Evolutionary conservation across 2,888 invertebrate genomes (phyloP).

Genomic region (Lasioglossum zephyrum): DNA sequence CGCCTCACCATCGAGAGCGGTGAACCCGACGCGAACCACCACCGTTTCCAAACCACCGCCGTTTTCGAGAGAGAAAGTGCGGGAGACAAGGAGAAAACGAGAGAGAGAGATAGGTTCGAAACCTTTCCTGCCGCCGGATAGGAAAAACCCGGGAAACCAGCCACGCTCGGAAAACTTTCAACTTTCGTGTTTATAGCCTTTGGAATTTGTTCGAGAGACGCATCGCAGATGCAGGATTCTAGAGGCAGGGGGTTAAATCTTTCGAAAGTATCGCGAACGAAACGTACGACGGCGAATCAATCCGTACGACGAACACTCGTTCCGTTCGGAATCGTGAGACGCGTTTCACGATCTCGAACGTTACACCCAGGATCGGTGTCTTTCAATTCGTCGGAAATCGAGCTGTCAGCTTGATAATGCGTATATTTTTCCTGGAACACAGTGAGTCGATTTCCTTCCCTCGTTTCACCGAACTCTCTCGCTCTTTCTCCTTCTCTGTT

Average conservation of each 20-base stretch:
- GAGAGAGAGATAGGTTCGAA: not conserved
- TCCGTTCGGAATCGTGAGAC: not conserved
- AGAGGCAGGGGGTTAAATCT: not conserved
- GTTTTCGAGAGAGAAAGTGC: not conserved
- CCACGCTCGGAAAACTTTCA: not conserved
- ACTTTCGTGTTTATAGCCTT: conserved; percentile 8
- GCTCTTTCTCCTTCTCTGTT: not conserved
- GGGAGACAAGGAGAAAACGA: not conserved
- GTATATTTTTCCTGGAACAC: conserved; percentile 38
- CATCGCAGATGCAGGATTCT: not conserved
- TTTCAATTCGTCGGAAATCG: conserved; percentile 46
- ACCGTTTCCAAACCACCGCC: conserved; percentile 13
- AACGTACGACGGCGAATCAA: conserved; percentile 30
- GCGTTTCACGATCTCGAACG: conserved; percentile 26
- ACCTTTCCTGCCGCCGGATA: not conserved
- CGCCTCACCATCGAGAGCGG: conserved; percentile 7
- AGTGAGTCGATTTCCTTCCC: conserved; percentile 31
- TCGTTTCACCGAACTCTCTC: conserved; percentile 23
- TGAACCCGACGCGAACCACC: conserved; percentile 20
- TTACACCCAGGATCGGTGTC: conserved; percentile 17
- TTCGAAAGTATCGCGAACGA: conserved; percentile 3
- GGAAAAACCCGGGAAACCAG: not conserved
- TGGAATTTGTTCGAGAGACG: not conserved
- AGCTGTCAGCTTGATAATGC: conserved; percentile 41
- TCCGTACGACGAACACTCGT: conserved; percentile 22